Evolutionary conservation across 2,797 vertebrate species (phyloP).

Genomic region (Coregonus ussuriensis): DNA sequence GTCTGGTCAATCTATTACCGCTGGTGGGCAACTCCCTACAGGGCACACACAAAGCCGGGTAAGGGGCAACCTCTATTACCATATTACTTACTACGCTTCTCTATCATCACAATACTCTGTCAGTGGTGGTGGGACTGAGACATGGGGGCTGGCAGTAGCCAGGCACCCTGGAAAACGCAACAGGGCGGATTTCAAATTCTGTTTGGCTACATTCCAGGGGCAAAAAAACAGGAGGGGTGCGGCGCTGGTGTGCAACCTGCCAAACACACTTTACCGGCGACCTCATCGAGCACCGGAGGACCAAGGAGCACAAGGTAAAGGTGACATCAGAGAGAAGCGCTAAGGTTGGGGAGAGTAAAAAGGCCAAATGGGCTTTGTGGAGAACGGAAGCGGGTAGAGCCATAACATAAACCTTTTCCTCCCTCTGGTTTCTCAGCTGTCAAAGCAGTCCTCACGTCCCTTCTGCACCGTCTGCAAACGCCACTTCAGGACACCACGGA

Average conservation of each 20-base stretch:
- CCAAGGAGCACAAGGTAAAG: slow-evolving; percentile 88
- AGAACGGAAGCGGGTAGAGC: neutral
- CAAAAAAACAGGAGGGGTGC: slow-evolving; percentile 50
- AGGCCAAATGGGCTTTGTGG: neutral
- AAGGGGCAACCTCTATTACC: slow-evolving; percentile 2
- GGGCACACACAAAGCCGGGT: slow-evolving; percentile 47
- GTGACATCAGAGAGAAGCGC: neutral
- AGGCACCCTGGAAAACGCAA: neutral
- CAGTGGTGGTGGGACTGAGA: neutral
- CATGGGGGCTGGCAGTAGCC: too few relatives aligned
- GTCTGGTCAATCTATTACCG: slow-evolving; percentile 79
- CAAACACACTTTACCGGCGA: slow-evolving; percentile 86
- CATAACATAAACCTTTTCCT: neutral
- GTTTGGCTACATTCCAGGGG: slow-evolving; percentile 70
- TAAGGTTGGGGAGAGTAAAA: neutral
- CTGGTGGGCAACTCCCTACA: slow-evolving; percentile 25
- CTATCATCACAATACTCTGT: neutral
- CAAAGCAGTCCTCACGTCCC: slow-evolving; percentile 87
- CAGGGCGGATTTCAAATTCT: neutral
- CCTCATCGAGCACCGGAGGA: slow-evolving; percentile 87
- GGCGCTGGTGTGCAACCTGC: slow-evolving; percentile 90
- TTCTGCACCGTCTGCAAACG: slow-evolving; percentile 90
- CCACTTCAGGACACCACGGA: slow-evolving; percentile 92
- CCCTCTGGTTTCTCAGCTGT: slow-evolving; percentile 69
- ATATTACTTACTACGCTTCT: neutral